Base-by-base conservation (phyloP, 2,797 vertebrate genomes). In the Aeoliscus strigatus region DNA sequence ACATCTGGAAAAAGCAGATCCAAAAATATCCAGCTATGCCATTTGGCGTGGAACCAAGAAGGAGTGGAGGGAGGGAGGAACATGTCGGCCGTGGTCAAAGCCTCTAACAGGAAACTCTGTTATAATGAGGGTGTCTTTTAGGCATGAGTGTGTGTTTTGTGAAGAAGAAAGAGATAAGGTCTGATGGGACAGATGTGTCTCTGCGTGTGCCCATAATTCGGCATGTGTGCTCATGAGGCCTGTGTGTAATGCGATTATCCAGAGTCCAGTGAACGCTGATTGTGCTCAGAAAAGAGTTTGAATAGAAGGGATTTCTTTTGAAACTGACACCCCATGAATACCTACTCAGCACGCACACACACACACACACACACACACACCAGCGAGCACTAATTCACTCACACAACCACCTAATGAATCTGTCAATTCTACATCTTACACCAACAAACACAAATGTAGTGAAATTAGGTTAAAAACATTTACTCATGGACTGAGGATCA, bases 241-340 rank as follows among this genome's bases (percentile, higher is more conserved):
- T 14, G 63, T 42, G 38, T 66, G 70, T 85, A 86, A 86, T 79
- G 53, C 2, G 72, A 83, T 86, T 85, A 84, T 57, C 56, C 46
- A 59, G 3, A 56, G 69, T 46, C 39, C 55, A 66, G 39, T 50
- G 59, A 54, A 60, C 50, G n/a, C 55, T 51, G 53, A 73, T 79
- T 74, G 73, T 75, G 51, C 73, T 73, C 52, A 60, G 62, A 67
- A 59, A 51, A 70, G 33, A 53, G 42, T 70, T 60, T 73, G 48
- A 74, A 79, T 58, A 66, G 57, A 35, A 54, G 34, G 71, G 76
- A 69, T 79, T 77, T 73, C 51, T 71, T 37, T 33, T 74, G 79
- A 77, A 80, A 85, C 7, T 67, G 73, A 83, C 73, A 79, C 82
- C 72, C 71, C 56, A 37, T 36, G 37, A n/a, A n/a, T n/a, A n/a